These are phyloP conservation scores for Harpagoxenus sublaevis DNA, from an alignment of 2,888 invertebrate species.

Conservation along the genomic window DNA sequence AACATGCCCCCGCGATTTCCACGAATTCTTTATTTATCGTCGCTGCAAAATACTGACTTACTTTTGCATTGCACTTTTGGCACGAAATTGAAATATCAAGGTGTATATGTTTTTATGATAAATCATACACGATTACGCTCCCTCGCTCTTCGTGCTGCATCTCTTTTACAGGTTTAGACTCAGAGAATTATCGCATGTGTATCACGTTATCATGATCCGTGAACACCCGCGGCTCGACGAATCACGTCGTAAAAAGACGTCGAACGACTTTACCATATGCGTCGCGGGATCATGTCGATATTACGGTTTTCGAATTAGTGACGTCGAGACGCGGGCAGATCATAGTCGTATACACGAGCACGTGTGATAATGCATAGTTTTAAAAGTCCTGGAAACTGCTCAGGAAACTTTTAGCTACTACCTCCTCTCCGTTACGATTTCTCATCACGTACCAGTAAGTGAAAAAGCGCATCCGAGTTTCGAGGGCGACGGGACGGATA, in stretches of 20 bases:
- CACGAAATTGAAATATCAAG: background rate
- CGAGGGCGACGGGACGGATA: slow-evolving; percentile 51
- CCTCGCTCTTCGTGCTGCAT: background rate
- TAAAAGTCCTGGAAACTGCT: slow-evolving; percentile 51
- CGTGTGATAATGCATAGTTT: slow-evolving; percentile 33
- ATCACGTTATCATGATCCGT: background rate
- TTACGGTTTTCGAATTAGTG: slow-evolving; percentile 46
- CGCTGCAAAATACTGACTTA: slow-evolving; percentile 20
- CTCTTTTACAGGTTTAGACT: slow-evolving; percentile 8
- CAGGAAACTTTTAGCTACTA: slow-evolving; percentile 31
- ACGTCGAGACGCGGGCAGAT: slow-evolving; percentile 46
- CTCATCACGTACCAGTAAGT: slow-evolving; percentile 75
- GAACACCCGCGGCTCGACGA: background rate
- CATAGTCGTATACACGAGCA: slow-evolving; percentile 15
- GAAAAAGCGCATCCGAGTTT: slow-evolving; percentile 72
- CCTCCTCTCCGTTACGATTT: slow-evolving; percentile 58
- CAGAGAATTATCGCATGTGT: background rate
- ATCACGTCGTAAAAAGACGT: slow-evolving; percentile 7
- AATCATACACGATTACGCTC: background rate
- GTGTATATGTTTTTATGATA: slow-evolving; percentile 17
- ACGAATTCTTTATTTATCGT: slow-evolving; percentile 38
- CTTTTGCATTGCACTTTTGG: background rate
- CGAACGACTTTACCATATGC: background rate
- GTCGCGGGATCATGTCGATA: slow-evolving; percentile 40
- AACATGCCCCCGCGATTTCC: background rate